Evolutionary conservation across 2,113 vertebrate species (phyloP), one percentile per base, ranked within the genome.

Genomic region (Probosciger aterrimus): DNA sequence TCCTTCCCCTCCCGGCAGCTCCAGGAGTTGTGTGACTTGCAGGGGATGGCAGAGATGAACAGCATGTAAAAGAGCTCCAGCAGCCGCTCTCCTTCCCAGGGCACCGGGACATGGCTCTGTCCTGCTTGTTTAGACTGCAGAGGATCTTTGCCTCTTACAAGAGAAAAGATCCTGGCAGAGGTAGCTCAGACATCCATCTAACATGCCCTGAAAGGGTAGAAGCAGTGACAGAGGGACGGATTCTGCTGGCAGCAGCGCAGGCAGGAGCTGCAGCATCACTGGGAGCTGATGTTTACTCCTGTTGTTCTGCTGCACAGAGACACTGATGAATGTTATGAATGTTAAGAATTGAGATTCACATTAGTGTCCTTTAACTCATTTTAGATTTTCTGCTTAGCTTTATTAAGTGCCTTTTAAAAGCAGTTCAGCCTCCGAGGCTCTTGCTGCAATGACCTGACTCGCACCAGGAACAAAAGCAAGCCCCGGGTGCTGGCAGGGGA

Each of bases 321-420:
- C 93, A 95, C 88, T 96, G 96, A 95, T 91, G 92, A 92, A 95
- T 97, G 93, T 74, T 96, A 93, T 89, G 92, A 96, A 96, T 96
- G 96, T 96, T 89, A 76, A 87, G 94, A 94, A 95, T 82, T 92
- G 92, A 97, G 88, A 90, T 92, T 94, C 73, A 59, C 93, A 95
- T 96, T 96, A 76, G 92, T 84, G 95, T 86, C 80, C 92, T 95
- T 92, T 96, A 96, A 86, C 77, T 85, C 74, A 64, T 92, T 87
- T 93, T 92, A 91, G 92, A 95, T 95, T 96, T 96, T 89, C 91
- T 92, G 96, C 80, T 96, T 92, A 73, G 77, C 74, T 95, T 93
- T 96, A 95, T 96, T 95, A 96, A 96, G 91, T 96, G 91, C 65
- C 88, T 97, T 96, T 96, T 90, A 89, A 93, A 96, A 96, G 86